Percentiles rank a stretch among this genome's conserved stretches.
Evolutionary conservation across 2,888 invertebrate genomes (phyloP).

Genomic region (Asteroscopus sphinx): DNA sequence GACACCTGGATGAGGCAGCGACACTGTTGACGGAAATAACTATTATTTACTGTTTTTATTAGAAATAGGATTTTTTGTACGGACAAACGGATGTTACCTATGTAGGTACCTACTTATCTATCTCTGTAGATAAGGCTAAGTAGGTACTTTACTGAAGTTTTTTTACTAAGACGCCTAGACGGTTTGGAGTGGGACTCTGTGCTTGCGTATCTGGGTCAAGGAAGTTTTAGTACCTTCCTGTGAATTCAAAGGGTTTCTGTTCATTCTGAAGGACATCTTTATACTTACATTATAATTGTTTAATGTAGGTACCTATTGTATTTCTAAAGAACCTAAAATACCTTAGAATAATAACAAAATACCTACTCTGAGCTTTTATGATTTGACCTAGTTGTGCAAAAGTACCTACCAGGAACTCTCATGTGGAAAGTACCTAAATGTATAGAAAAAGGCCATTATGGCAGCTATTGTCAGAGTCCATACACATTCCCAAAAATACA

Average conservation of each 20-base stretch:
- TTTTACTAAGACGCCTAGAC: neutral
- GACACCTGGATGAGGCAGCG: conserved; percentile 75
- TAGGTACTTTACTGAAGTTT: neutral
- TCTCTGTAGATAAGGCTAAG: conserved; percentile 12
- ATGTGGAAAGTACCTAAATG: too few species aligned
- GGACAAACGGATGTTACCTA: too few species aligned
- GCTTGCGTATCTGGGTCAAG: conserved; percentile 31
- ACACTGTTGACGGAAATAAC: conserved; percentile 43
- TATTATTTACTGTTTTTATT: too few species aligned
- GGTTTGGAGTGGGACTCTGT: conserved; percentile 1
- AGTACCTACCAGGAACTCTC: neutral
- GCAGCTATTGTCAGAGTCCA: too few species aligned
- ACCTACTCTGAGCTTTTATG: neutral
- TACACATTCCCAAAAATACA: too few species aligned
- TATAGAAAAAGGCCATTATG: too few species aligned
- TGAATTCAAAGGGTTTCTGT: neutral
- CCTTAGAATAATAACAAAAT: too few species aligned
- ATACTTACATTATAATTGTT: too few species aligned
- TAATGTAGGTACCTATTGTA: neutral
- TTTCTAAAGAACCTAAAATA: too few species aligned
- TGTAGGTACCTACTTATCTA: too few species aligned
- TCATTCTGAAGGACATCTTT: too few species aligned
- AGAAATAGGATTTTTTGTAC: neutral
- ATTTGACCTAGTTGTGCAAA: conserved; percentile 7
- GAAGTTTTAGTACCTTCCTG: conserved; percentile 6